phyloP scores from a whole-genome alignment of 2,888 invertebrate genomes.

The Hemicrepidius hirtus region DNA sequence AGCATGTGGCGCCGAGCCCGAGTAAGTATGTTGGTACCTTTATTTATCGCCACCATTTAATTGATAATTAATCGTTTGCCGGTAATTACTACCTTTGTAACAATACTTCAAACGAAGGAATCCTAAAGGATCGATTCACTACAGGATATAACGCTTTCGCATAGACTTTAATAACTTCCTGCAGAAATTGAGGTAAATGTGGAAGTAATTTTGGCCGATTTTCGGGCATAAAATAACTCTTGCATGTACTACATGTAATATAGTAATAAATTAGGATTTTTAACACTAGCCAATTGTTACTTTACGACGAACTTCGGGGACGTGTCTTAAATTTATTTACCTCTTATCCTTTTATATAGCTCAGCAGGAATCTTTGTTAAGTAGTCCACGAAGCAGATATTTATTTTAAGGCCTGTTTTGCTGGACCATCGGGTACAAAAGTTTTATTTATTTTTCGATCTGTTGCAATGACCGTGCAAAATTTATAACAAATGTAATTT shows the following conservation, averaged over 20 bases:
- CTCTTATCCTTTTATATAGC: slow-evolving; percentile 56
- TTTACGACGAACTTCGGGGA: slow-evolving; percentile 48
- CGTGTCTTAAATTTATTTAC: slow-evolving; percentile 57
- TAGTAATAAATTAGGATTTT: slow-evolving; percentile 50
- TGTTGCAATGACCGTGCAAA: background rate
- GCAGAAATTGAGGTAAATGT: slow-evolving; percentile 5
- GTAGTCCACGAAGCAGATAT: slow-evolving; percentile 63
- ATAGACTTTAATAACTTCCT: slow-evolving; percentile 12
- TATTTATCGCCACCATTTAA: slow-evolving; percentile 67
- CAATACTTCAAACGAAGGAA: slow-evolving; percentile 26
- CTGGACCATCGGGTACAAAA: slow-evolving; percentile 49
- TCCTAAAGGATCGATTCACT: background rate
- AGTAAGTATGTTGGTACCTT: slow-evolving; percentile 59
- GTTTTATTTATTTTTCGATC: slow-evolving; percentile 42
- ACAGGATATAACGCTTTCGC: background rate
- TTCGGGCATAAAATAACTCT: slow-evolving; percentile 34
- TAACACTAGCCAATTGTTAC: slow-evolving; percentile 50
- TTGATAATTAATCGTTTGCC: slow-evolving; percentile 68
- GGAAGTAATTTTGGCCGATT: slow-evolving; percentile 12
- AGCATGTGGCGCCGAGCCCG: slow-evolving; percentile 60
- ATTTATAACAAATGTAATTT: slow-evolving; percentile 31
- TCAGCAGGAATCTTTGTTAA: slow-evolving; percentile 60
- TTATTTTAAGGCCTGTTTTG: slow-evolving; percentile 61
- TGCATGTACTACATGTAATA: slow-evolving; percentile 42
- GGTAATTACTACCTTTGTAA: slow-evolving; percentile 64